Percentiles rank a stretch among this genome's conserved stretches.
phyloP scores from a whole-genome alignment of 2,797 vertebrate genomes.

The Poeciliopsis paucimaculata region DNA sequence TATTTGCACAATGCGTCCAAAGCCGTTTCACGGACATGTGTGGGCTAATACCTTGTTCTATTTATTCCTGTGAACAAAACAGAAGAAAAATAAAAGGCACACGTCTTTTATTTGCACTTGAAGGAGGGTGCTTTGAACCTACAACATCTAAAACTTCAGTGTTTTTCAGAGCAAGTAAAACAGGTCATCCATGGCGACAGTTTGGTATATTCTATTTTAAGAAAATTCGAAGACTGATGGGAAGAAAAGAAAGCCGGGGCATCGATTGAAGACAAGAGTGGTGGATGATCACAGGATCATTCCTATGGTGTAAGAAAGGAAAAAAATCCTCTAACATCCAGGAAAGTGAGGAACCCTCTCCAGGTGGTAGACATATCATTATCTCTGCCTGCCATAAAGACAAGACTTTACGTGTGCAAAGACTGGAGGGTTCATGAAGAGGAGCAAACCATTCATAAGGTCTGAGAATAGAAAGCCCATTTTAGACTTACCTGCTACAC shows the following conservation, averaged over 20 bases:
- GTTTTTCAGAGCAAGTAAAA: not conserved
- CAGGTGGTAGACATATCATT: conserved; percentile 8
- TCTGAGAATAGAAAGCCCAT: not conserved
- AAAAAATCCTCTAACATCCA: not conserved
- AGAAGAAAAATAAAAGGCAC: not conserved
- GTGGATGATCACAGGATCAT: not conserved
- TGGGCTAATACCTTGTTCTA: not conserved
- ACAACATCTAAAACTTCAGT: not conserved
- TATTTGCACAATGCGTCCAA: not conserved
- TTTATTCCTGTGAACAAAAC: not conserved
- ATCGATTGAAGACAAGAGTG: not conserved
- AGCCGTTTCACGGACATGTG: not conserved
- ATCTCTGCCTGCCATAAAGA: not conserved
- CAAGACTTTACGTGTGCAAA: not conserved
- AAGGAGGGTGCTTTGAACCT: not conserved
- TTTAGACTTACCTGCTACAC: not conserved
- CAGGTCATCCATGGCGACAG: not conserved
- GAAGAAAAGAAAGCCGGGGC: not conserved
- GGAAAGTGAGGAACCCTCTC: conserved; percentile 4
- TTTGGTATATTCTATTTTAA: not conserved
- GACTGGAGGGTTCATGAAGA: not conserved
- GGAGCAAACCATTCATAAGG: not conserved
- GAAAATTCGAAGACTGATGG: not conserved
- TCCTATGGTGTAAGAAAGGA: not conserved
- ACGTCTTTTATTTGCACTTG: not conserved